Evolutionary conservation across 2,888 invertebrate genomes (phyloP).

Genomic region (Cremastinae sp.): DNA sequence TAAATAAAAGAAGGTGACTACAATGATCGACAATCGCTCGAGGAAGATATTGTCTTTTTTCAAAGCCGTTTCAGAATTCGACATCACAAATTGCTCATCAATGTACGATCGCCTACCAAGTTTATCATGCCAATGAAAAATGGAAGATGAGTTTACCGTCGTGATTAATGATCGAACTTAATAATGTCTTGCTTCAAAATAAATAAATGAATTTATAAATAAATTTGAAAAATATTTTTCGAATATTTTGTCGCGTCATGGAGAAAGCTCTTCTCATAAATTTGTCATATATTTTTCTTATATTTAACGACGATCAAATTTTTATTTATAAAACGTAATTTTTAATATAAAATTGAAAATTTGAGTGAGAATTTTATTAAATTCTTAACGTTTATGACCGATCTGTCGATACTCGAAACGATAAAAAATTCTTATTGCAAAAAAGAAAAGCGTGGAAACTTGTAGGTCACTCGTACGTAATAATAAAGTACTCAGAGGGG

Average conservation of each 20-base stretch:
- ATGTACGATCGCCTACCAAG: background rate
- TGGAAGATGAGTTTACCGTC: constrained; percentile 23
- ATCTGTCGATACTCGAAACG: too few relatives aligned
- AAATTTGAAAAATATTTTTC: too few relatives aligned
- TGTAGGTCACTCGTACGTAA: too few relatives aligned
- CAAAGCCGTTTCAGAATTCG: constrained; percentile 17
- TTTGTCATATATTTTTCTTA: background rate
- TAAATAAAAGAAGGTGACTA: constrained; percentile 34
- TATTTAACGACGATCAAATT: too few relatives aligned
- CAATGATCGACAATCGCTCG: constrained; percentile 44
- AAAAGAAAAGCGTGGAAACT: too few relatives aligned
- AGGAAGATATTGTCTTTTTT: background rate
- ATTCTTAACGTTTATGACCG: too few relatives aligned
- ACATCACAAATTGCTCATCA: constrained; percentile 4
- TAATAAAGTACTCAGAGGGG: background rate
- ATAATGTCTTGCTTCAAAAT: background rate
- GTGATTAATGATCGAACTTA: background rate
- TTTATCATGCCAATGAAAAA: background rate
- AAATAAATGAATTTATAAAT: too few relatives aligned
- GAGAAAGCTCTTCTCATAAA: background rate
- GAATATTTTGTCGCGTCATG: background rate
- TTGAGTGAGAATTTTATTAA: too few relatives aligned
- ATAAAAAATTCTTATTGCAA: too few relatives aligned
- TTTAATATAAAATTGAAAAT: too few relatives aligned
- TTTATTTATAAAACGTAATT: too few relatives aligned